Evolutionary conservation across 2,113 vertebrate genomes (phyloP), one percentile per base, ranked within the genome.

Genomic region (Galbula dea): DNA sequence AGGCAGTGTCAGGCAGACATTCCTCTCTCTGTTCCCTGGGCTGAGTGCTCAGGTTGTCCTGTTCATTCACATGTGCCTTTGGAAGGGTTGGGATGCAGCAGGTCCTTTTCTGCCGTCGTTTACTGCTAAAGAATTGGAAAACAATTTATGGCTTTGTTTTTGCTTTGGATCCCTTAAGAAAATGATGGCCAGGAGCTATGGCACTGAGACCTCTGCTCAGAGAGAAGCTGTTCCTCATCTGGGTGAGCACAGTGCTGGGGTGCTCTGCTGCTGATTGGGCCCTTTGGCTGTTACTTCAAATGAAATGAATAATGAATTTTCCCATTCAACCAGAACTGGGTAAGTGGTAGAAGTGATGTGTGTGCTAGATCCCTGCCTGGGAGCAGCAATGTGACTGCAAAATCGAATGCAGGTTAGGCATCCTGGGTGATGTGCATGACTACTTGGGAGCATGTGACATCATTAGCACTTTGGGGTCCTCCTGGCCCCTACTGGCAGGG

Each of bases 291-390:
- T 83, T 92, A 63, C 63, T 89, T 91, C 89, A 78, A 91, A 88
- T 89, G 68, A 95, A 94, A 89, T 91, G 91, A 95, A 85, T 95
- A 94, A 92, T 96, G 94, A 80, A 94, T 92, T 96, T 94, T 76
- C 48, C 63, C 68, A 43, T 91, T 96, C 89, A 94, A 2, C 59
- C 82, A 67, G 86, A 91, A 75, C 86, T 14, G 39, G 27, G 30
- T n/a, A 61, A 92, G 84, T 59, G 87, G 74, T 94, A 41, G 82
- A 39, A 89, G 79, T 43, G 91, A 89, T 93, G 63, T 71, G 85
- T 16, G 20, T 72, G 91, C 89, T 78, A 67, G 51, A 63, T 93
- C 65, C 63, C 36, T 89, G 81, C 89, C 91, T 63, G 87, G 79
- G 78, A 94, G 84, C 84, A 65, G 75, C 55, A 55, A 6, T 39